Conservation (phyloP, 1,140 invertebrate genomes). For the Whitmania pigra region DNA sequence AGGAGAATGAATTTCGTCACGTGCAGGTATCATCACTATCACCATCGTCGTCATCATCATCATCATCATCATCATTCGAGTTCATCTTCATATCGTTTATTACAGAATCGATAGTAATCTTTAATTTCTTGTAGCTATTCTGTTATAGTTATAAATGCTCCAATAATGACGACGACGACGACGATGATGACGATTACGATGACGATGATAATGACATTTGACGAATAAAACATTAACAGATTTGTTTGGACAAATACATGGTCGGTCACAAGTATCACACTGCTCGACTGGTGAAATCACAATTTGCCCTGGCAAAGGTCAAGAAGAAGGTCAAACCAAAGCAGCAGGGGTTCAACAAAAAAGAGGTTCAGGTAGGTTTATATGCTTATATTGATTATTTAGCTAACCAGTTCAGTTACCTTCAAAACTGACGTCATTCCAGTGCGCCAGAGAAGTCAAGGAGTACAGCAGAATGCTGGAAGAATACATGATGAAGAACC, state of each 20-base stretch:
- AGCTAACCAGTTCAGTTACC: no score
- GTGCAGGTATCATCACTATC: conserved; percentile 13
- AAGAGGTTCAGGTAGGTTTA: conserved; percentile 23
- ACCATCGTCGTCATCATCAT: conserved; percentile 1
- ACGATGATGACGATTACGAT: no score
- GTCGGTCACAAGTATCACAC: conserved; percentile 20
- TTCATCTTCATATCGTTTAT: not conserved
- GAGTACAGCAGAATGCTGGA: conserved; percentile 16
- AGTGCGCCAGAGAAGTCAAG: conserved; percentile 13
- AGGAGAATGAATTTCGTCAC: conserved; percentile 22
- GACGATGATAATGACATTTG: no score
- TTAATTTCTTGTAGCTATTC: not conserved
- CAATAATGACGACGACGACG: not conserved
- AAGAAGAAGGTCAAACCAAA: conserved; percentile 23
- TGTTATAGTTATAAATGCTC: no score
- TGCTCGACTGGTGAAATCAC: conserved; percentile 12
- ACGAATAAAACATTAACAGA: not conserved
- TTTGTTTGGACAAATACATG: conserved; percentile 21
- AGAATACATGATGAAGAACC: conserved; percentile 17
- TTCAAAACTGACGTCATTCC: not conserved
- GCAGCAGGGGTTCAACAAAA: conserved; percentile 11
- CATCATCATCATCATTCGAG: not conserved
- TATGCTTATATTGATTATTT: not conserved
- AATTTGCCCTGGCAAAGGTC: conserved; percentile 15
- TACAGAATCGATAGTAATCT: no score